phyloP scores from a whole-genome alignment of 1,140 invertebrate species.

The Heliconius eleuchia region DNA sequence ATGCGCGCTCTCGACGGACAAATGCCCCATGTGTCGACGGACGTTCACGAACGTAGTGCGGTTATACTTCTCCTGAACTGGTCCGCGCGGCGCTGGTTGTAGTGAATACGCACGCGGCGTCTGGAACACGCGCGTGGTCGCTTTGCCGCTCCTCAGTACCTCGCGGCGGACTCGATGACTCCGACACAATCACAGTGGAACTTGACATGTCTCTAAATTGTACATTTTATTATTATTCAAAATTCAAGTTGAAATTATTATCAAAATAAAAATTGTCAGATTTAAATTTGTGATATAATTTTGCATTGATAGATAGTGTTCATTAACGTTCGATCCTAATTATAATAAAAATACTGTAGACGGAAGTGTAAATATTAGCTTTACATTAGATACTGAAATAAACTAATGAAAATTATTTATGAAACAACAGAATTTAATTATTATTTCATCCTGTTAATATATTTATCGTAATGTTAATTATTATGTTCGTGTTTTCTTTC shows the following conservation, averaged over 20 bases:
- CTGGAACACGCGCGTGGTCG: slow-evolving; percentile 56
- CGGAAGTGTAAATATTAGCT: slow-evolving; percentile 30
- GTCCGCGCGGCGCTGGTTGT: slow-evolving; percentile 52
- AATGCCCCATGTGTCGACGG: slow-evolving; percentile 92
- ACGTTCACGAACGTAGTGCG: slow-evolving; percentile 78
- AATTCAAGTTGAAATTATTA: not conserved
- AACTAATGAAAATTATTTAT: slow-evolving; percentile 14
- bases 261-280: not conserved
- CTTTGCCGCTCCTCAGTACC: slow-evolving; percentile 36
- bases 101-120: slow-evolving; percentile 61
- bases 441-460: slow-evolving; percentile 15
- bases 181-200: too few relatives aligned
- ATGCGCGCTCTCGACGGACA: slow-evolving; percentile 86
- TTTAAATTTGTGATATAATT: slow-evolving; percentile 13
- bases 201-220: slow-evolving; percentile 7
- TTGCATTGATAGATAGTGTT: slow-evolving; percentile 13
- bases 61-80: slow-evolving; percentile 75
- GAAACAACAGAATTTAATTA: slow-evolving; percentile 14
- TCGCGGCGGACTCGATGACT: not conserved
- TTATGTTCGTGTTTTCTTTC: slow-evolving; percentile 11
- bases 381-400: slow-evolving; percentile 20
- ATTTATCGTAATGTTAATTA: slow-evolving; percentile 14
- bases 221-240: not conserved
- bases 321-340: slow-evolving; percentile 2
- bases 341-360: slow-evolving; percentile 12